Conservation (phyloP, 2,113 vertebrate species). For the Chaenogobius annularis region DNA sequence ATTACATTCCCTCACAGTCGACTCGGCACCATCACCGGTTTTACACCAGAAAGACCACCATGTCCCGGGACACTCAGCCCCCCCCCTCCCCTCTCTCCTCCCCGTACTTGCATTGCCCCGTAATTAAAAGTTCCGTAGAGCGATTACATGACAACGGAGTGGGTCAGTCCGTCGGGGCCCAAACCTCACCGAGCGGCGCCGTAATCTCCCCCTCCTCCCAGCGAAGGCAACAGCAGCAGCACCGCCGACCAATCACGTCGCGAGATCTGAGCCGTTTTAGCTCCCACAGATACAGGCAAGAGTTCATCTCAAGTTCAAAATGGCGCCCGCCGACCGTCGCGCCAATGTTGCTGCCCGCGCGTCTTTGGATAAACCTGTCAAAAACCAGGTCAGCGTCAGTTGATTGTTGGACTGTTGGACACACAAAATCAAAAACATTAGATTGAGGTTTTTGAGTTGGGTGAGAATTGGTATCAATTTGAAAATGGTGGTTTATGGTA, state of each 20-base stretch:
- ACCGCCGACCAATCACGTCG: slow-evolving; percentile 46
- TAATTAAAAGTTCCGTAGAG: slow-evolving; percentile 52
- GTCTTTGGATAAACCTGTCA: neutral
- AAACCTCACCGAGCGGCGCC: slow-evolving; percentile 20
- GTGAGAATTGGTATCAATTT: neutral
- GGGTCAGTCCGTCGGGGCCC: slow-evolving; percentile 1
- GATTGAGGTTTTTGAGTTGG: neutral
- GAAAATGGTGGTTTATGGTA: neutral
- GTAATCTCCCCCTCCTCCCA: slow-evolving; percentile 42
- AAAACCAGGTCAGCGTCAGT: neutral
- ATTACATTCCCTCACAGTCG: neutral
- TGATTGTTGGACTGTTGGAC: neutral
- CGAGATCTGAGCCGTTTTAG: slow-evolving; percentile 25
- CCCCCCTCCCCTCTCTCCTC: neutral
- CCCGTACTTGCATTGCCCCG: slow-evolving; percentile 24
- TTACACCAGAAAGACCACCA: neutral
- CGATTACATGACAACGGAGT: slow-evolving; percentile 38
- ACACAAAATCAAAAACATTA: neutral
- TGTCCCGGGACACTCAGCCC: neutral
- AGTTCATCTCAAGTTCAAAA: slow-evolving; percentile 69
- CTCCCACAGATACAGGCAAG: slow-evolving; percentile 54
- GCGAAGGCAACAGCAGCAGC: slow-evolving; percentile 32
- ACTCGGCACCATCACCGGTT: neutral
- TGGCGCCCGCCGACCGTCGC: slow-evolving; percentile 50
- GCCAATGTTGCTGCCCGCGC: neutral